phyloP scores from a whole-genome alignment of 2,113 vertebrate species.

The Corythornis madagascariensis region DNA sequence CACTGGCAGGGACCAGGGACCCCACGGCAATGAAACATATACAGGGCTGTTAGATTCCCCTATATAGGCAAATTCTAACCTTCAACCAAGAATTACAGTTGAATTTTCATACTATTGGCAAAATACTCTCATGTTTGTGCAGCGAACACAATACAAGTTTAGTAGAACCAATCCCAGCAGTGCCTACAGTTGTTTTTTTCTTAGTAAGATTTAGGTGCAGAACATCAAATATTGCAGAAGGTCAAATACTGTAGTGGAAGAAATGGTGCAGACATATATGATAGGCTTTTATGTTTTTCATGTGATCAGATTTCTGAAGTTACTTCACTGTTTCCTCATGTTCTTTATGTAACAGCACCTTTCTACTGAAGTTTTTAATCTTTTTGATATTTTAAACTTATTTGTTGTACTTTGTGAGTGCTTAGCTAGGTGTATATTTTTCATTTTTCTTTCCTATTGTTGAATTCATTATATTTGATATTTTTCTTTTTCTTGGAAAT shows the following conservation, averaged over 20 bases:
- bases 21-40: not conserved
- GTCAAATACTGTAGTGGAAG: not conserved
- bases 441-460: not conserved
- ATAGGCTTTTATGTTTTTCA: not conserved
- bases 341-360: not conserved
- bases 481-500: not conserved
- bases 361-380: not conserved
- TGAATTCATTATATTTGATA: not conserved
- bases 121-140: conserved; percentile 17
- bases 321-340: not conserved
- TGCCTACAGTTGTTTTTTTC: not conserved
- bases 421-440: not conserved
- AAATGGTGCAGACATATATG: not conserved
- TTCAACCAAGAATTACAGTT: conserved; percentile 1
- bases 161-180: not conserved
- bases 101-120: not conserved
- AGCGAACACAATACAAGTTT: not conserved
- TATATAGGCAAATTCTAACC: not conserved
- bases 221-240: not conserved
- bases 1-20: not conserved
- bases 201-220: not conserved
- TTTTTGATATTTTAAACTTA: not conserved
- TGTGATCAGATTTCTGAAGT: not conserved
- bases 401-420: not conserved
- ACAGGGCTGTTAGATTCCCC: not conserved